Evolutionary conservation across 2,113 vertebrate species (phyloP).

Genomic region (Lamprologus ornatipinnis): DNA sequence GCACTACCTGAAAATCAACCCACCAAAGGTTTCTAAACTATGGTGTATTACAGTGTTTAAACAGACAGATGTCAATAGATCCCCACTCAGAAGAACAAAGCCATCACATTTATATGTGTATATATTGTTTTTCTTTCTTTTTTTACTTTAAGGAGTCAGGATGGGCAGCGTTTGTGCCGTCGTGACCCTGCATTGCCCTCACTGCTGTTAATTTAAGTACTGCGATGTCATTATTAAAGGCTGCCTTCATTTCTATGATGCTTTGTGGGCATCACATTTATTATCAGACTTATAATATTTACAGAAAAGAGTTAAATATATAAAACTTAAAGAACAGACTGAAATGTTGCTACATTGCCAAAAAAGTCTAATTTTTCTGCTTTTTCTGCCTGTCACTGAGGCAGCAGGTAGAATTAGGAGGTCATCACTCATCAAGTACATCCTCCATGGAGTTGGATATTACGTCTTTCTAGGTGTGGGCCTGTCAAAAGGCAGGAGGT

Average conservation of each 20-base stretch:
- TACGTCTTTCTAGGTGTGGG: constrained; percentile 61
- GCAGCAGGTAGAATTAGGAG: constrained; percentile 27
- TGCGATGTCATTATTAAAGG: not conserved
- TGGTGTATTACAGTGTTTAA: not conserved
- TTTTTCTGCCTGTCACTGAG: not conserved
- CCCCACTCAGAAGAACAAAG: not conserved
- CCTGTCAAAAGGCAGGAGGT: constrained; percentile 66
- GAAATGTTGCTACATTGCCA: not conserved
- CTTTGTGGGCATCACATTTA: not conserved
- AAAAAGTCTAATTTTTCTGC: not conserved
- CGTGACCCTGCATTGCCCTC: constrained; percentile 26
- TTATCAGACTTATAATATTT: not conserved
- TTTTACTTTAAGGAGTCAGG: constrained; percentile 11
- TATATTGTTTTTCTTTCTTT: not conserved
- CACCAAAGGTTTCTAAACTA: fast-evolving
- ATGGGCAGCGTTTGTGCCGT: constrained; percentile 14
- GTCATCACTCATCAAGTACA: constrained; percentile 35
- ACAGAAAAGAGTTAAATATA: not conserved
- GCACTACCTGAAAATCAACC: not conserved
- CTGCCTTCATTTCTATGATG: not conserved
- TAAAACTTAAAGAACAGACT: not conserved
- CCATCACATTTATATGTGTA: not conserved
- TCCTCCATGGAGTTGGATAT: constrained; percentile 48
- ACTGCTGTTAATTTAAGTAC: not conserved
- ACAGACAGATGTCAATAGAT: not conserved